Evolutionary conservation across 2,888 invertebrate species (phyloP).

Genomic region (Polymixis flavicincta): DNA sequence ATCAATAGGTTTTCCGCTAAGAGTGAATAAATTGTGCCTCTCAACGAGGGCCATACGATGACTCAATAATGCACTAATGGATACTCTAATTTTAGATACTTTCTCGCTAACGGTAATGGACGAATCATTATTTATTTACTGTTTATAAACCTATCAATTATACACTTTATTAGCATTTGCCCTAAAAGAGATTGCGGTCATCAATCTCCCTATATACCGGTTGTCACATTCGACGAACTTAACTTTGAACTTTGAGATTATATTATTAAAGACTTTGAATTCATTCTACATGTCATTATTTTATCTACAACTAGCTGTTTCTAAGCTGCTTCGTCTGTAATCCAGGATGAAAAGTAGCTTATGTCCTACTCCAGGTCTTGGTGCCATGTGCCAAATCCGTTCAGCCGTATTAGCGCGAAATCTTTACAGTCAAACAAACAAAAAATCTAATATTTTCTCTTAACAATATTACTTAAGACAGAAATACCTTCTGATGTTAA

Average conservation of each 20-base stretch:
- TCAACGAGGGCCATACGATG: conserved; percentile 10
- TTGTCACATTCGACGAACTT: background rate
- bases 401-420: no score
- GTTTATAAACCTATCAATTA: conserved; percentile 3
- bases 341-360: no score
- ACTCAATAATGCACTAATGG: conserved; percentile 31
- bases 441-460: no score
- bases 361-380: no score
- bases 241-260: no score
- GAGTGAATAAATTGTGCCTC: conserved; percentile 39
- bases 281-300: background rate
- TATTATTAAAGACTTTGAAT: no score
- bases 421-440: no score
- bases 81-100: conserved; percentile 24
- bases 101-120: conserved; percentile 17
- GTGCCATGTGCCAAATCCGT: no score
- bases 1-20: conserved; percentile 28
- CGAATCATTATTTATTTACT: conserved; percentile 24
- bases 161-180: background rate
- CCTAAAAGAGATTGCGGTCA: background rate
- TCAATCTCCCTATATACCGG: background rate
- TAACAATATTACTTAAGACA: background rate
- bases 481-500: conserved; percentile 26
- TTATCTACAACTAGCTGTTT: background rate
- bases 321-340: no score